phyloP scores from a whole-genome alignment of 2,797 vertebrate species.

The Gymnoscopelus microlampas region DNA sequence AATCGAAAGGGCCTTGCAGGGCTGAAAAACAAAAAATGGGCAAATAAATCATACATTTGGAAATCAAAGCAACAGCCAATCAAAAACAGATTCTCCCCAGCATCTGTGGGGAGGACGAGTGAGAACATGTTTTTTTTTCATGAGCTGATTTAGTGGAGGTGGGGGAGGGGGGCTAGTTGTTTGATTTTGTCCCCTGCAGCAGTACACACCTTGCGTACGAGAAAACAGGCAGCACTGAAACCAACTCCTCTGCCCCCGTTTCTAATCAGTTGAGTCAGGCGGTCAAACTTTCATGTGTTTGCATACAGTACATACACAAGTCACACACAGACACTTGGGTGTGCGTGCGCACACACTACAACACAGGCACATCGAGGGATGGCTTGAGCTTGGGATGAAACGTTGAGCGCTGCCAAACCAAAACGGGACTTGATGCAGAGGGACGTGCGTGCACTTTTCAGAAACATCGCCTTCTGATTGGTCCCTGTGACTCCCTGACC shows the following conservation, averaged over 20 bases:
- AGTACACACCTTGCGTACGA: constrained; percentile 8
- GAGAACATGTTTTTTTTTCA: constrained; percentile 47
- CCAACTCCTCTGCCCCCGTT: constrained; percentile 42
- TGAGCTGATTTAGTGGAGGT: background rate
- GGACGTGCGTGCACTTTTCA: no score
- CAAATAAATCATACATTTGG: constrained; percentile 67
- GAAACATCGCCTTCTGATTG: no score
- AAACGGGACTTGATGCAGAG: no score
- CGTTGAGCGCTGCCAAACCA: no score
- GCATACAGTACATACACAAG: constrained; percentile 12
- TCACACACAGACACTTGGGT: background rate
- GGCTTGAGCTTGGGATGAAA: no score
- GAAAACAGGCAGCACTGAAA: constrained; percentile 37
- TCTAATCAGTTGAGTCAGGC: constrained; percentile 30
- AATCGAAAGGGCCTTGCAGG: constrained; percentile 90
- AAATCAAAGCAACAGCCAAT: constrained; percentile 60
- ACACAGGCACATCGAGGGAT: background rate
- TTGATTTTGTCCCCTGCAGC: constrained; percentile 20
- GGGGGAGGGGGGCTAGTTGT: background rate
- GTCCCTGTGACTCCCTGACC: no score
- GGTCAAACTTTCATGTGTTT: background rate
- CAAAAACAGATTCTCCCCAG: constrained; percentile 45
- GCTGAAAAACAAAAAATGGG: constrained; percentile 80
- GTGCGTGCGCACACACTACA: background rate
- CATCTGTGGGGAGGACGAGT: constrained; percentile 7